These are phyloP conservation scores for Ammodytes dubius DNA, from an alignment of 2,113 vertebrate species.

Conservation along the genomic window DNA sequence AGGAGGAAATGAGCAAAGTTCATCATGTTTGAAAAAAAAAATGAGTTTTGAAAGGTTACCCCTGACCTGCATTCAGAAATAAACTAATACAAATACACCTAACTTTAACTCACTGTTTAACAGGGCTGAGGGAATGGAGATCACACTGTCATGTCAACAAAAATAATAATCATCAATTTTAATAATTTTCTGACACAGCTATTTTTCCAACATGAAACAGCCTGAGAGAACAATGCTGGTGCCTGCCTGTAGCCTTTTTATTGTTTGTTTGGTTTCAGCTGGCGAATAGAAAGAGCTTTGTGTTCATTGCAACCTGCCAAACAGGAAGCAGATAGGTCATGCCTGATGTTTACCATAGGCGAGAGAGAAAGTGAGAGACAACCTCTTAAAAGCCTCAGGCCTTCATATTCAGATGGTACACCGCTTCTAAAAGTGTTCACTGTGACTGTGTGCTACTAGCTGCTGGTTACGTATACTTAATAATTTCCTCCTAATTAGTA, in stretches of 20 bases:
- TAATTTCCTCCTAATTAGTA: not conserved
- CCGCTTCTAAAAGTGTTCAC: slow-evolving; percentile 5
- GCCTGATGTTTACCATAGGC: not conserved
- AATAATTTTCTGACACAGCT: not conserved
- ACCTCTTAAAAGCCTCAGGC: not conserved
- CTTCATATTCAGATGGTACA: not conserved
- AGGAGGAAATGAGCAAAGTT: slow-evolving; percentile 9
- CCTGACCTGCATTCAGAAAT: slow-evolving; percentile 19
- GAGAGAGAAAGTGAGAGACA: not conserved
- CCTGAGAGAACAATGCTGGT: not conserved
- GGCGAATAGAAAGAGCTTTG: not conserved
- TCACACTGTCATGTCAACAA: not conserved
- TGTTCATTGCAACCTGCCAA: slow-evolving; percentile 36
- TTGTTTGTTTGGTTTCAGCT: not conserved
- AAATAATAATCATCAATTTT: not conserved
- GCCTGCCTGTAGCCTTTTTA: not conserved
- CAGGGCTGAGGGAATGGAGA: not conserved
- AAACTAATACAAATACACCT: not conserved
- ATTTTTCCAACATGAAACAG: not conserved
- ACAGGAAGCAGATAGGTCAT: slow-evolving; percentile 18
- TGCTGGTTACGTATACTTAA: not conserved
- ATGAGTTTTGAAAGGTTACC: not conserved
- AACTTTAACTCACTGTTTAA: slow-evolving; percentile 14
- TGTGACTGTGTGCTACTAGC: slow-evolving; percentile 1
- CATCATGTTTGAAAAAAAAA: slow-evolving; percentile 11